phyloP scores from a whole-genome alignment of 2,797 vertebrate genomes.

The Scarus forsteni region DNA sequence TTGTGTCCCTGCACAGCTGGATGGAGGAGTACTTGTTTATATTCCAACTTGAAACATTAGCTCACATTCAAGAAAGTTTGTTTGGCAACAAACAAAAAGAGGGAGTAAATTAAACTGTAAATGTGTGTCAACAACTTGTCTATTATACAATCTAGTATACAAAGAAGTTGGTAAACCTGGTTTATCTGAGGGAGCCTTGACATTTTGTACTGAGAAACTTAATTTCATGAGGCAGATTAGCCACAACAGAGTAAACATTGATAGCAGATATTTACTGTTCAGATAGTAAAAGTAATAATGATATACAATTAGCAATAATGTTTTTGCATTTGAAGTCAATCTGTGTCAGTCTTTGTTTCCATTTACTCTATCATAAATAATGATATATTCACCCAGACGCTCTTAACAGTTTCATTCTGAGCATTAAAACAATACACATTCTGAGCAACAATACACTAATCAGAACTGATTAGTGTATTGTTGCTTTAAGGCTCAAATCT shows the following conservation, averaged over 20 bases:
- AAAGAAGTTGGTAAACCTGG: conserved; percentile 11
- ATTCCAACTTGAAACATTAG: conserved; percentile 36
- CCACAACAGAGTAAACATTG: conserved; percentile 2
- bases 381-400: too few relatives aligned
- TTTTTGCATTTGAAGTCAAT: too few relatives aligned
- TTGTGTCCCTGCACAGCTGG: conserved; percentile 49
- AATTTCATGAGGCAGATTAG: conserved; percentile 2
- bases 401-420: too few relatives aligned
- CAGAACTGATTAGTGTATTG: too few relatives aligned
- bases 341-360: too few relatives aligned
- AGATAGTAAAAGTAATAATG: too few relatives aligned
- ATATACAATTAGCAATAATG: too few relatives aligned
- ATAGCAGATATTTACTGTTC: too few relatives aligned
- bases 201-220: background rate
- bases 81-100: background rate
- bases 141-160: background rate
- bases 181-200: conserved; percentile 25
- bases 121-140: conserved; percentile 9
- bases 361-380: too few relatives aligned
- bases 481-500: too few relatives aligned
- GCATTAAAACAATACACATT: too few relatives aligned
- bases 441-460: too few relatives aligned
- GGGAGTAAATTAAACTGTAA: background rate
- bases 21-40: conserved; percentile 36
- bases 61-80: conserved; percentile 15